These are phyloP conservation scores for Pheucticus melanocephalus DNA, from an alignment of 2,113 vertebrate species.

Conservation along the genomic window DNA sequence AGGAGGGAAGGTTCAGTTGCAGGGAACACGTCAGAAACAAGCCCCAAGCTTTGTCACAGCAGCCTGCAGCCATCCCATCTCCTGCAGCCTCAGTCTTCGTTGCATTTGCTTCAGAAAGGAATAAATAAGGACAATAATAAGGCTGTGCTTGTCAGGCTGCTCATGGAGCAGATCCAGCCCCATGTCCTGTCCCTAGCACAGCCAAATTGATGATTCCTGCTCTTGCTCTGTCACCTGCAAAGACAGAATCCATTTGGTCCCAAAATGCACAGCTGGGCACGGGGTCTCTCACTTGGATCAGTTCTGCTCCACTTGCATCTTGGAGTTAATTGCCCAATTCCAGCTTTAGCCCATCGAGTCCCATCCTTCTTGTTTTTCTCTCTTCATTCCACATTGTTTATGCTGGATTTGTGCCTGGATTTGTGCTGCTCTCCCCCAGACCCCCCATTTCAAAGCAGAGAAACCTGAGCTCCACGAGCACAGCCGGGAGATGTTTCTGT, in stretches of 20 bases:
- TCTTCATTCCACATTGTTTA: no score
- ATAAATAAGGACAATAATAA: not conserved
- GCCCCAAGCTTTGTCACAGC: not conserved
- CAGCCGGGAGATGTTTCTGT: not conserved
- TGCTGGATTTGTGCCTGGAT: not conserved
- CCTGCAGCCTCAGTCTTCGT: accelerated
- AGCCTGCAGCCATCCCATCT: not conserved
- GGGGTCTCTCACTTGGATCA: no score
- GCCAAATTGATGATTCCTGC: not conserved
- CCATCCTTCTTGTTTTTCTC: no score
- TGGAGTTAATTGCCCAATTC: no score
- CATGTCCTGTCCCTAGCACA: not conserved
- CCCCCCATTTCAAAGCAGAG: not conserved
- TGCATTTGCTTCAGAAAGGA: not conserved
- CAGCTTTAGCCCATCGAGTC: no score
- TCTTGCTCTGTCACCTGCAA: not conserved
- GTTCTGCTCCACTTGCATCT: no score
- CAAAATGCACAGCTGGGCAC: no score
- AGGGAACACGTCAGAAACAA: not conserved
- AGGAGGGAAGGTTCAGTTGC: not conserved
- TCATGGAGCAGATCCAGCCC: not conserved
- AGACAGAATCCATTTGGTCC: not conserved
- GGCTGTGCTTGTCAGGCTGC: not conserved
- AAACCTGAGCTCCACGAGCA: not conserved
- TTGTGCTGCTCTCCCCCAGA: not conserved